phyloP scores from a whole-genome alignment of 2,113 vertebrate genomes.

The Aphyosemion australe region DNA sequence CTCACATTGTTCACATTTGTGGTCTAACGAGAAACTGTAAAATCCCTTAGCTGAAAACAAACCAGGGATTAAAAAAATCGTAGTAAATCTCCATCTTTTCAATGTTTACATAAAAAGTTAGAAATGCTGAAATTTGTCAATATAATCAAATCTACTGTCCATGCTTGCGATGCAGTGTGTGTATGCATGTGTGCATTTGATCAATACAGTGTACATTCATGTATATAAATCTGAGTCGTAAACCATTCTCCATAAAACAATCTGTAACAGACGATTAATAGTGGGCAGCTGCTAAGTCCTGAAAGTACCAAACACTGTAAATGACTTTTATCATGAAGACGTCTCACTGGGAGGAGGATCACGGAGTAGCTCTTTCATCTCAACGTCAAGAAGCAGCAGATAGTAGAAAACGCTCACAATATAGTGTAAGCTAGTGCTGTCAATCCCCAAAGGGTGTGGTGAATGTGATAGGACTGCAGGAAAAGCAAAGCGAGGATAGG shows the following conservation, averaged over 20 bases:
- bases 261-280: slow-evolving; percentile 16
- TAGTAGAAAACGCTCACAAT: slow-evolving; percentile 9
- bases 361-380: slow-evolving; percentile 17
- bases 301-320: slow-evolving; percentile 12
- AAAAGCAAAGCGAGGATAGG: slow-evolving; percentile 12
- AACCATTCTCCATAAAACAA: not conserved
- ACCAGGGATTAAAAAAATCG: no score
- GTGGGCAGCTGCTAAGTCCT: slow-evolving; percentile 6
- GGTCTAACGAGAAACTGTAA: no score
- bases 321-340: slow-evolving; percentile 20
- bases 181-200: no score
- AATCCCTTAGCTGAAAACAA: no score
- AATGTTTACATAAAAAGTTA: no score
- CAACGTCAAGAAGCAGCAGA: slow-evolving; percentile 1
- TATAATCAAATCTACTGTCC: no score
- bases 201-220: not conserved
- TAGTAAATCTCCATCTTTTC: no score
- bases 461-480: slow-evolving; percentile 13
- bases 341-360: slow-evolving; percentile 4
- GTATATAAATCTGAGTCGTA: not conserved
- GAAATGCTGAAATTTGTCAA: no score
- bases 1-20: no score
- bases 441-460: not conserved
- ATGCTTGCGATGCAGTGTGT: no score
- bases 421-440: slow-evolving; percentile 15